Evolutionary conservation across 2,797 vertebrate genomes (phyloP), one percentile per base, ranked within the genome.

Genomic region (Arnoldichthys spilopterus): DNA sequence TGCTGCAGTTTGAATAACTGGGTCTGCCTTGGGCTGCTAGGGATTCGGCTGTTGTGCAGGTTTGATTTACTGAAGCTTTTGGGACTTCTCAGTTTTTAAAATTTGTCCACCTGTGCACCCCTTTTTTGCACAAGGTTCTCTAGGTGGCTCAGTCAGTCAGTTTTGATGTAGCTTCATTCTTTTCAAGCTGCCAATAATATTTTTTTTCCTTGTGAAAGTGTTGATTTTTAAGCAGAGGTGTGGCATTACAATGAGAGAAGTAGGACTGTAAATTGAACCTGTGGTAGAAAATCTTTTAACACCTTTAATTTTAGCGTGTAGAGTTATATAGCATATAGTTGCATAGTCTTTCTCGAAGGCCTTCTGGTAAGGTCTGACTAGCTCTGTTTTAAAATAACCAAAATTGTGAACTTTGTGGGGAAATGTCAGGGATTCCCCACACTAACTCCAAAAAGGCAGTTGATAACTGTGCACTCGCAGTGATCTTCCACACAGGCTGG

Each of bases 341-440:
- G 16, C 58, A 76, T 78, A 51, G 83, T 85, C 43, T 74, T n/a
- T 84, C 66, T 85, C n/a, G 66, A 74, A 59, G 82, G 79, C 89
- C 89, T 93, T 92, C 88, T 91, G 90, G 91, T 79, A 91, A 93
- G 92, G 90, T 84, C 72, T 66, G 45, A 51, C 78, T 86, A 78
- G 77, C 82, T 83, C 80, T 79, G 34, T 84, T 88, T 28, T 62
- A 74, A 79, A 75, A 13, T 32, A 76, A 40, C 82, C 79, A 72
- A 85, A 82, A 84, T 47, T 32, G 53, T 81, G 81, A 83, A 83
- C 72, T 85, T 80, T 84, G 68, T 58, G 87, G 76, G 45, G 84
- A 81, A 83, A 24, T 67, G 76, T 86, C 18, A n/a, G 77, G 72
- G 62, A 74, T 82, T 83, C 62, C 76, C 71, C 34, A 45, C 47